These are phyloP conservation scores for Latrodectus geometricus DNA, from an alignment of 1,140 invertebrate genomes.

Conservation along the genomic window DNA sequence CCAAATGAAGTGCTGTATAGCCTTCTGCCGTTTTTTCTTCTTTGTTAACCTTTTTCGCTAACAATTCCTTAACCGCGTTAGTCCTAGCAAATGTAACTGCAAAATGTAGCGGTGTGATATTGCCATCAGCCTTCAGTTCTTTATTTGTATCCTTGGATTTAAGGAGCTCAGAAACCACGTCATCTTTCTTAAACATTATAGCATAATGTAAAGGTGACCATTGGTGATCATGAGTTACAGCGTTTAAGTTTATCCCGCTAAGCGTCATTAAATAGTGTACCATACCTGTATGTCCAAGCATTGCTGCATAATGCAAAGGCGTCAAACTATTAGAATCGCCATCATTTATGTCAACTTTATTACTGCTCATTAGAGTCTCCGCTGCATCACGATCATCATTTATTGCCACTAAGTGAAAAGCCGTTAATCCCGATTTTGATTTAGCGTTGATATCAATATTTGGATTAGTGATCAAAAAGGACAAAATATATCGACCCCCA, in stretches of 20 bases:
- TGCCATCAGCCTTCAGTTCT: not conserved
- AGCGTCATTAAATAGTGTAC: not conserved
- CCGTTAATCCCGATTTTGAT: not conserved
- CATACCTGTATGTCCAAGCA: not conserved
- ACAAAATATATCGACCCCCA: too few relatives aligned
- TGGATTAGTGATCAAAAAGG: too few relatives aligned
- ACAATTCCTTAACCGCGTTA: not conserved
- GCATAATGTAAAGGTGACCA: not conserved
- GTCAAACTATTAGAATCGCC: not conserved
- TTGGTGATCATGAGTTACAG: not conserved
- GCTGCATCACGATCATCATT: not conserved
- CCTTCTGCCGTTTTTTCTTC: not conserved
- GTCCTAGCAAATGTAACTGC: not conserved
- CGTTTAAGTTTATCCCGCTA: not conserved
- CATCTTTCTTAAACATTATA: not conserved
- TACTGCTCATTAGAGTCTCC: not conserved
- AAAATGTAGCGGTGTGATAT: not conserved
- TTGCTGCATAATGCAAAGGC: not conserved
- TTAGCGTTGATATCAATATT: not conserved
- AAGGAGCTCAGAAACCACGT: not conserved
- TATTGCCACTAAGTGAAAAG: slow-evolving; percentile 10
- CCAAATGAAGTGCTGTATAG: not conserved
- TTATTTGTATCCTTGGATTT: not conserved
- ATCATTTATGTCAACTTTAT: slow-evolving; percentile 3
- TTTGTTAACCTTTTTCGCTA: not conserved